Evolutionary conservation across 2,888 invertebrate genomes (phyloP).

Genomic region (Trachelus iudaicus): DNA sequence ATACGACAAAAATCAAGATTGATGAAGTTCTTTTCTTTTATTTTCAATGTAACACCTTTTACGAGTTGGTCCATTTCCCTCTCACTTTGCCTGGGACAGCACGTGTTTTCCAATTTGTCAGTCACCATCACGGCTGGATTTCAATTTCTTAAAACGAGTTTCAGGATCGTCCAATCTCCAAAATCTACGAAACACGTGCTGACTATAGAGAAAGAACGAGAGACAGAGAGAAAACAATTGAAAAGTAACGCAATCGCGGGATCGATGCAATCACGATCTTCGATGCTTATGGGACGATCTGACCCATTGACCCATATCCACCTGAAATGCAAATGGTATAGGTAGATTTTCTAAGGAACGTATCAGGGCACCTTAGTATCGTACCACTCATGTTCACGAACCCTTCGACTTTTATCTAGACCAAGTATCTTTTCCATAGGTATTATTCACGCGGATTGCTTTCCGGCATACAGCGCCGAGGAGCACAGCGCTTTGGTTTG

Average conservation of each 20-base stretch:
- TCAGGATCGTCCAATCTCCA: conserved; percentile 24
- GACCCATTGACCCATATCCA: conserved; percentile 13
- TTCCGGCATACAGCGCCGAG: background rate
- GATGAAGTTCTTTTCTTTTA: background rate
- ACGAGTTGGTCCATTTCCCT: background rate
- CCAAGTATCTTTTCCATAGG: background rate
- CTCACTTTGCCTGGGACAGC: background rate
- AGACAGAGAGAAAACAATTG: conserved; percentile 21
- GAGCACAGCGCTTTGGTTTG: conserved; percentile 25
- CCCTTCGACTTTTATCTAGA: background rate
- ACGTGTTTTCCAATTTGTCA: background rate
- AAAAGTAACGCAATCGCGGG: conserved; percentile 21
- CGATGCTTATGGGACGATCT: conserved; percentile 14
- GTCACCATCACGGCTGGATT: conserved; percentile 7
- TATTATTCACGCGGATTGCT: conserved; percentile 4
- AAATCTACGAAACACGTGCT: conserved; percentile 21
- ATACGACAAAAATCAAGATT: background rate
- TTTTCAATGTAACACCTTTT: conserved; percentile 29
- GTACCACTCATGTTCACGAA: background rate
- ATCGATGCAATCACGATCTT: conserved; percentile 20
- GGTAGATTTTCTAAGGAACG: background rate
- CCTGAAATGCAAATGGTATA: background rate
- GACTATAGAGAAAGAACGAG: conserved; percentile 7
- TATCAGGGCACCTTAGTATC: background rate
- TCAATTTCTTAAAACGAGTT: conserved; percentile 24